Evolutionary conservation across 1,140 invertebrate species (phyloP).

Genomic region (Conus ventricosus): DNA sequence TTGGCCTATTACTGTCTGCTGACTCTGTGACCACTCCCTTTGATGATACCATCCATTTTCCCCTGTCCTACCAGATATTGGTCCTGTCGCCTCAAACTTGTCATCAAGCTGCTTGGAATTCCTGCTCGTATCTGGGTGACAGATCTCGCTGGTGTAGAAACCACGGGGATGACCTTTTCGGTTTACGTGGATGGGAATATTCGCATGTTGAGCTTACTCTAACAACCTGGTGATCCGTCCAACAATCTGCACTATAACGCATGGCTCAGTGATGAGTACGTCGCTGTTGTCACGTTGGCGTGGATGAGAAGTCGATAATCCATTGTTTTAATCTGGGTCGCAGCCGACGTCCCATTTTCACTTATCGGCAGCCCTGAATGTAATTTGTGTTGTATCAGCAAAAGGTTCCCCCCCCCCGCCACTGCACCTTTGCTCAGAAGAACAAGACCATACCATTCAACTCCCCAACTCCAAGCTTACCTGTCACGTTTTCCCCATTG

Average conservation of each 20-base stretch:
- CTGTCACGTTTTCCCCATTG: too few species aligned
- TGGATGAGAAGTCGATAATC: conserved; percentile 32
- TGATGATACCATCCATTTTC: too few species aligned
- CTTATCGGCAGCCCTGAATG: too few species aligned
- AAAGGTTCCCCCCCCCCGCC: too few species aligned
- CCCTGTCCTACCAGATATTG: too few species aligned
- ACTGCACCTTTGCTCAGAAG: too few species aligned
- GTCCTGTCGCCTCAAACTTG: not conserved
- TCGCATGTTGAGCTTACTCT: conserved; percentile 6
- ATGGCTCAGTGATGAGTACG: conserved; percentile 35
- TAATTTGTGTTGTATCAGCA: too few species aligned
- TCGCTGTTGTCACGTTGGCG: conserved; percentile 10
- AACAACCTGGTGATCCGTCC: conserved; percentile 21
- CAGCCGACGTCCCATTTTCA: too few species aligned
- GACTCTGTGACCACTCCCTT: too few species aligned
- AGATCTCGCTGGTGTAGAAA: not conserved
- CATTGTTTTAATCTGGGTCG: conserved; percentile 29
- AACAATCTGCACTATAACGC: conserved; percentile 35
- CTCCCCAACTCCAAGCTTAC: too few species aligned
- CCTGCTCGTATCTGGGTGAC: not conserved
- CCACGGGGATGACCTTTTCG: not conserved
- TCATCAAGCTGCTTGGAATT: not conserved
- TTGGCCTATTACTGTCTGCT: too few species aligned
- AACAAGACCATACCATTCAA: too few species aligned
- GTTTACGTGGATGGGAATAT: not conserved